Evolutionary conservation across 2,113 vertebrate species (phyloP).

Genomic region (Talpa occidentalis): DNA sequence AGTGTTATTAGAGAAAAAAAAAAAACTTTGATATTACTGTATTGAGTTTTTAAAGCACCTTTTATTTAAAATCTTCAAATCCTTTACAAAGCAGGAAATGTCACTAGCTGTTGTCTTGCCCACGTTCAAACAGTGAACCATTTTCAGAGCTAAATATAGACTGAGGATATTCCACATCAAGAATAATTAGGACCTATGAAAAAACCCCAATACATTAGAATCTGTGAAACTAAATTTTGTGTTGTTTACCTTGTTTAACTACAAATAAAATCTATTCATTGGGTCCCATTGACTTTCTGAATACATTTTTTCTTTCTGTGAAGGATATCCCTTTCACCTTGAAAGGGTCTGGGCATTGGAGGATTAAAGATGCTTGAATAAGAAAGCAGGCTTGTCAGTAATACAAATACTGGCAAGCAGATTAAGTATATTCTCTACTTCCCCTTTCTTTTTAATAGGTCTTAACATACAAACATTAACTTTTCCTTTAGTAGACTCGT

Average conservation of each 20-base stretch:
- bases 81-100: not conserved
- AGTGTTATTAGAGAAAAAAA: not conserved
- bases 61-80: conserved; percentile 40
- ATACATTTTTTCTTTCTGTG: not conserved
- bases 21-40: not conserved
- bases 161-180: not conserved
- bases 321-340: conserved; percentile 12
- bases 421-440: not conserved
- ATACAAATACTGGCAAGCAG: conserved; percentile 14
- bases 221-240: not conserved
- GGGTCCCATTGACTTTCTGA: not conserved
- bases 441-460: not conserved
- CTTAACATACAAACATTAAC: conserved; percentile 28
- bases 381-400: conserved; percentile 24
- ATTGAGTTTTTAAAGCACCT: conserved; percentile 23
- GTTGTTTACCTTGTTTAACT: conserved; percentile 7
- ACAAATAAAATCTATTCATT: not conserved
- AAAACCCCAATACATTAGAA: not conserved
- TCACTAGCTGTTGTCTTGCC: not conserved
- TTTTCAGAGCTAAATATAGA: conserved; percentile 42
- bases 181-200: conserved; percentile 33
- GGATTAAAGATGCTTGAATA: conserved; percentile 42
- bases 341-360: not conserved
- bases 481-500: not conserved
- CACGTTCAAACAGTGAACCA: not conserved